These are phyloP conservation scores for Stylophora pistillata DNA, from an alignment of 64 coral and sea anemone species.

Conservation along the genomic window DNA sequence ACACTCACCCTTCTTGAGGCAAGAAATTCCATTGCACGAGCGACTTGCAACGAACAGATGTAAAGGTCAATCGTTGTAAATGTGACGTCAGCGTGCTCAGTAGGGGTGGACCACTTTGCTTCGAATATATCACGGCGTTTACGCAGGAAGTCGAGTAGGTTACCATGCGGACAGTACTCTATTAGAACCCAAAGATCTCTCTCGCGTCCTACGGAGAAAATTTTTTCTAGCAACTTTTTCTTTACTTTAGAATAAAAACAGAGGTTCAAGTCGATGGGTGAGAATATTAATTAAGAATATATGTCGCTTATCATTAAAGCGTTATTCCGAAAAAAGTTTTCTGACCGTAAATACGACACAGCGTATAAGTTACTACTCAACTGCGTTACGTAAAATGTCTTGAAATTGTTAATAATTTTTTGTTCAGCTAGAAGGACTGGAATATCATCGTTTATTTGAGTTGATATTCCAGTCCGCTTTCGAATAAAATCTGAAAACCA, in stretches of 20 bases:
- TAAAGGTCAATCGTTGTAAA: constrained; percentile 77
- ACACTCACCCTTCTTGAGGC: constrained; percentile 53
- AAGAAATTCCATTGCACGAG: constrained; percentile 85
- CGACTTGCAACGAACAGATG: constrained; percentile 76
- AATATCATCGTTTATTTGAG: no score
- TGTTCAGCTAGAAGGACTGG: no score
- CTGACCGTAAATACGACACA: no score
- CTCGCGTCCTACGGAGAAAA: constrained; percentile 52
- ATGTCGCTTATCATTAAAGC: no score
- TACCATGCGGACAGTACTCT: constrained; percentile 82
- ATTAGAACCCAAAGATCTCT: constrained; percentile 85
- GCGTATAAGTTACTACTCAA: no score
- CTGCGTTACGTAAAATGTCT: no score
- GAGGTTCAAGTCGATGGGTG: no score
- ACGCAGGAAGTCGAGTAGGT: constrained; percentile 78
- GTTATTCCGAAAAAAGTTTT: no score
- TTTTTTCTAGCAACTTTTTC: neutral
- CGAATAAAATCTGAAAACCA: no score
- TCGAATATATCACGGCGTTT: constrained; percentile 83
- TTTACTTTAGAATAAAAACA: neutral
- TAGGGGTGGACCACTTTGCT: constrained; percentile 67
- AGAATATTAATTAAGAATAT: no score
- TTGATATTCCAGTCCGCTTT: no score
- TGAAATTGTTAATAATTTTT: no score
- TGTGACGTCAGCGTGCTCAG: constrained; percentile 71